Percentiles rank a stretch among this genome's conserved stretches.
Conservation (phyloP, 2,888 invertebrate species). For the Drosophila lutescens region DNA sequence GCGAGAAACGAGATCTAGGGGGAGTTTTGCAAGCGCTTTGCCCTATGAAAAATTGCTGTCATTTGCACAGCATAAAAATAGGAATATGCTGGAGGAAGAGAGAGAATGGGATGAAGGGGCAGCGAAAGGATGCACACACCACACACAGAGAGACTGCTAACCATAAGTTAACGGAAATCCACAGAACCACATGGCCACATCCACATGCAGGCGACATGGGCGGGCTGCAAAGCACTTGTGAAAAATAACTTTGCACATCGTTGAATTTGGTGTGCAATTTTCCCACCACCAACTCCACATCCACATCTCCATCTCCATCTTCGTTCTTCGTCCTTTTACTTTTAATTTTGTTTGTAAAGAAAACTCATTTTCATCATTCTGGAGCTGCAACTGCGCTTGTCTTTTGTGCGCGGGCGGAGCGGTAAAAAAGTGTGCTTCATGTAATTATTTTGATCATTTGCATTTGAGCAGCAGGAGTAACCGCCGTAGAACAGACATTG, state of each 20-base stretch:
- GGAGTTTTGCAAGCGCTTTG: conserved; percentile 67
- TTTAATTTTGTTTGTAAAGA: conserved; percentile 80
- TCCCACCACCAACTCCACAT: conserved; percentile 26
- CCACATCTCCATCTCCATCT: not conserved
- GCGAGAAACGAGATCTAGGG: conserved; percentile 6
- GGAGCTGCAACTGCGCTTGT: conserved; percentile 74
- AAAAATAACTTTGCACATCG: conserved; percentile 80
- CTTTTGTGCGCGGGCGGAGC: conserved; percentile 59
- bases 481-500: conserved; percentile 45
- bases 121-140: conserved; percentile 25
- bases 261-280: conserved; percentile 74
- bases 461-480: conserved; percentile 57
- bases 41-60: conserved; percentile 79
- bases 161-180: conserved; percentile 79
- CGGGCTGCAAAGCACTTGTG: conserved; percentile 75
- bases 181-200: conserved; percentile 74
- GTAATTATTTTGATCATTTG: conserved; percentile 78
- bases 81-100: conserved; percentile 46
- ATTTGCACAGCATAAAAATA: conserved; percentile 79
- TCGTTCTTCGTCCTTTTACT: conserved; percentile 52
- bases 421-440: conserved; percentile 68
- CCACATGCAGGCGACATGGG: conserved; percentile 68
- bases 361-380: conserved; percentile 80
- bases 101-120: not conserved
- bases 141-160: conserved; percentile 54